Evolutionary conservation across 2,888 invertebrate genomes (phyloP).

Genomic region (Notodonta dromedarius): DNA sequence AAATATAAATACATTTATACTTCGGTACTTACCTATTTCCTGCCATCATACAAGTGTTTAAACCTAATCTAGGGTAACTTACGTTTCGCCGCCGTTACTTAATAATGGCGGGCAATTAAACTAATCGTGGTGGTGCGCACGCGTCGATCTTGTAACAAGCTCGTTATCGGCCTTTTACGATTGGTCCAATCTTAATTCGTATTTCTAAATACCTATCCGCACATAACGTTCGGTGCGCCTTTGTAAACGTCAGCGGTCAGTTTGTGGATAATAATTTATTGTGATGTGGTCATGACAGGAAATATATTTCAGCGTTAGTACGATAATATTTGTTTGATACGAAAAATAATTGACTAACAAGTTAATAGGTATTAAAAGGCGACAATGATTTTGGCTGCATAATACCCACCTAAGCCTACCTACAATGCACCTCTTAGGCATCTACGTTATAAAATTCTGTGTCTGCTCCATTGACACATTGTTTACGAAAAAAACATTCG

Average conservation of each 20-base stretch:
- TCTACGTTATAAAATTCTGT: too few species aligned
- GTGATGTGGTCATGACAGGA: slow-evolving; percentile 17
- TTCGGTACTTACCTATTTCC: background rate
- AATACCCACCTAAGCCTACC: too few species aligned
- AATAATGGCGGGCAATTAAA: slow-evolving; percentile 55
- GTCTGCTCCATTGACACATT: background rate
- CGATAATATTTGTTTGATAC: background rate
- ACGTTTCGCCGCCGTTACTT: slow-evolving; percentile 28
- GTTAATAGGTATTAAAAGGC: background rate
- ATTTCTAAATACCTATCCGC: slow-evolving; percentile 20
- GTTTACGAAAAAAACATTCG: background rate
- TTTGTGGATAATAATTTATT: slow-evolving; percentile 21
- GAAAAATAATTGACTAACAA: background rate
- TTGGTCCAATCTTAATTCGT: slow-evolving; percentile 45
- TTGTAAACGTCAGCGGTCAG: background rate
- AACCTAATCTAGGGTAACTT: slow-evolving; percentile 10
- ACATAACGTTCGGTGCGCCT: background rate
- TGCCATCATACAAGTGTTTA: background rate
- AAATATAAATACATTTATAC: too few species aligned
- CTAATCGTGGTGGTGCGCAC: slow-evolving; percentile 53
- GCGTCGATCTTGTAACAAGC: slow-evolving; percentile 53
- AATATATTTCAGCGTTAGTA: background rate
- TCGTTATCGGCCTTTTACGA: slow-evolving; percentile 61
- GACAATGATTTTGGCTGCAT: too few species aligned
- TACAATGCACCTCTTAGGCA: too few species aligned